Conservation (phyloP, 2,888 invertebrate species). For the Pandemis cinnamomeana region DNA sequence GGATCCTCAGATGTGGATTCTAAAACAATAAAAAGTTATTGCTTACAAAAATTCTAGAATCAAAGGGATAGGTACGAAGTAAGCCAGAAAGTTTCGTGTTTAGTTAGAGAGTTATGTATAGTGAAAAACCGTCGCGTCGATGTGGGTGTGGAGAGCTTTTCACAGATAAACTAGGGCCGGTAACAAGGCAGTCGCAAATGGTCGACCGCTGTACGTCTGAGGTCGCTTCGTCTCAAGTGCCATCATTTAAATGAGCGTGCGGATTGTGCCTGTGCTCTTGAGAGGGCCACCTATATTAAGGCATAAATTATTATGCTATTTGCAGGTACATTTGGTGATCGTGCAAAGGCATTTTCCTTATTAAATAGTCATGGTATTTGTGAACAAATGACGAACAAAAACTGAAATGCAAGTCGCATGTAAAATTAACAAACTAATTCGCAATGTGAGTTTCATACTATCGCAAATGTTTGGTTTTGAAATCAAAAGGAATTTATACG, state of each 20-base stretch:
- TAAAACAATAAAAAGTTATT: constrained; percentile 59
- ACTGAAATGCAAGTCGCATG: neutral
- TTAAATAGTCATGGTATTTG: neutral
- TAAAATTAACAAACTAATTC: neutral
- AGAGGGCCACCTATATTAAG: constrained; percentile 57
- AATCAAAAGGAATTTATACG: constrained; percentile 8
- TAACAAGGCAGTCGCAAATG: constrained; percentile 63
- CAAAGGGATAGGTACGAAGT: neutral
- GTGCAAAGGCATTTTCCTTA: neutral
- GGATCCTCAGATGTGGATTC: constrained; percentile 78
- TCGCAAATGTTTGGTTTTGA: neutral
- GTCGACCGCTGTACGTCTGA: constrained; percentile 57
- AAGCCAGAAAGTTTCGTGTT: neutral
- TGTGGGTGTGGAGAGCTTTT: constrained; percentile 44
- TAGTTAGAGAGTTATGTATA: neutral
- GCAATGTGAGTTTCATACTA: neutral
- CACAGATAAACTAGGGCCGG: constrained; percentile 54
- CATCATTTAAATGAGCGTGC: constrained; percentile 66
- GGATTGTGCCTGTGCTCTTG: constrained; percentile 55
- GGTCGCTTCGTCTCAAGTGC: constrained; percentile 66
- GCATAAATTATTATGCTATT: constrained; percentile 43
- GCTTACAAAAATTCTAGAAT: constrained; percentile 10
- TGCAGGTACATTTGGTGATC: neutral
- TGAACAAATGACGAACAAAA: neutral
- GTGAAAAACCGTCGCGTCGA: neutral